Evolutionary conservation across 2,113 vertebrate species (phyloP).

Genomic region (Chaetops frenatus): DNA sequence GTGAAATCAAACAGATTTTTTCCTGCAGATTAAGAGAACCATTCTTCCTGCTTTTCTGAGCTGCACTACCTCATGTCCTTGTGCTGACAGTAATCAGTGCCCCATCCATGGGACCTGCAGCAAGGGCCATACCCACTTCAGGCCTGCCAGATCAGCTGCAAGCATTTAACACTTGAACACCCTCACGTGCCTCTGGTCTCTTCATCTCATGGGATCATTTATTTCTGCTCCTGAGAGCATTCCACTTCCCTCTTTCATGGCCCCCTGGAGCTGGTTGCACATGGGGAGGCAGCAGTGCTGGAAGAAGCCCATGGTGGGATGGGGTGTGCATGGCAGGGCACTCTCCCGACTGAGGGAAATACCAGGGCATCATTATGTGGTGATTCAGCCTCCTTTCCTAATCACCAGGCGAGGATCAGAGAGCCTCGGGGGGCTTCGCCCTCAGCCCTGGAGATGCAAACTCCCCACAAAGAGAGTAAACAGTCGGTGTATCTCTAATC

Average conservation of each 20-base stretch:
- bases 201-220: background rate
- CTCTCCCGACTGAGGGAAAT: background rate
- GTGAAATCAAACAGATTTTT: background rate
- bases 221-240: background rate
- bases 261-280: background rate
- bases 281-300: background rate
- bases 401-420: background rate
- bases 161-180: background rate
- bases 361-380: constrained; percentile 39
- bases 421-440: constrained; percentile 30
- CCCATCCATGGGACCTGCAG: rapidly evolving
- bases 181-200: background rate
- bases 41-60: background rate
- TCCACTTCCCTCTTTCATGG: no score
- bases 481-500: constrained; percentile 8
- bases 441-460: constrained; percentile 34
- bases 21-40: background rate
- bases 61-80: background rate
- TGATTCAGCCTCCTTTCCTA: constrained; percentile 44
- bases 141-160: background rate
- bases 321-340: background rate
- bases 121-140: background rate
- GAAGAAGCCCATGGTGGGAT: background rate
- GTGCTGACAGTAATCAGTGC: background rate
- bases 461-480: background rate